Percentiles rank a stretch among this genome's conserved stretches.
Evolutionary conservation across 2,888 invertebrate genomes (phyloP).

Genomic region (Hanleya hanleyi): DNA sequence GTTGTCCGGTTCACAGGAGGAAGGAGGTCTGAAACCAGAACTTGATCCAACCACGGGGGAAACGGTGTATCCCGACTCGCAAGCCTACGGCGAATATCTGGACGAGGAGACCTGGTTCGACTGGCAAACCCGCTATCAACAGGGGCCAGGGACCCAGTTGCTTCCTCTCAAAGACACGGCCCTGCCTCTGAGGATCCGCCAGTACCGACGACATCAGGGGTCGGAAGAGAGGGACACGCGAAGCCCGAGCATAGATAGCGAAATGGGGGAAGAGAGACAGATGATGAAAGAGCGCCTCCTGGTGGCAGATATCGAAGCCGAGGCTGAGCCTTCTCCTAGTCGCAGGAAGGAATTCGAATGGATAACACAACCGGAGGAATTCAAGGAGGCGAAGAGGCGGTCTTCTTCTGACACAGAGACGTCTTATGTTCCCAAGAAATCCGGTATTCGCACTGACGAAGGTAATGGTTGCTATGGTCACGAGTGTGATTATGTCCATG

Average conservation of each 20-base stretch:
- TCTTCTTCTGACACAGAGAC: neutral
- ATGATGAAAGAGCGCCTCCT: slow-evolving; percentile 10
- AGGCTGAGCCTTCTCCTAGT: neutral
- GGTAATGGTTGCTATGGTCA: no score
- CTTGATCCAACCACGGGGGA: slow-evolving; percentile 52
- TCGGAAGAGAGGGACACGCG: neutral
- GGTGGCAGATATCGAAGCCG: slow-evolving; percentile 4
- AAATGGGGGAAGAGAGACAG: slow-evolving; percentile 1
- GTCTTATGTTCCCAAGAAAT: neutral
- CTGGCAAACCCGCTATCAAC: slow-evolving; percentile 85
- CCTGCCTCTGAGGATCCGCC: slow-evolving; percentile 82
- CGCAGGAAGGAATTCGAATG: slow-evolving; percentile 38
- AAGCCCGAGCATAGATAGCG: neutral
- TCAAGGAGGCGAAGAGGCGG: slow-evolving; percentile 15
- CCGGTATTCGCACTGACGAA: neutral
- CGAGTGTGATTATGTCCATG: no score
- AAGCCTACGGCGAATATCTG: slow-evolving; percentile 63
- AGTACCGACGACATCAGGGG: slow-evolving; percentile 35
- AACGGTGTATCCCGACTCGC: slow-evolving; percentile 54
- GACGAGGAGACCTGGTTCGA: slow-evolving; percentile 72
- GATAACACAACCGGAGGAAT: slow-evolving; percentile 32
- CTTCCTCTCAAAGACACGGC: slow-evolving; percentile 93
- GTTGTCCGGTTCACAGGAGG: slow-evolving; percentile 34
- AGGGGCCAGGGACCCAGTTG: slow-evolving; percentile 96
- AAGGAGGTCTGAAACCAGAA: slow-evolving; percentile 40